A percentile compares a stretch with the other conserved stretches of the same genome.
These are phyloP conservation scores for Yponomeuta plumbellus DNA, from an alignment of 2,888 invertebrate genomes.

Conservation along the genomic window DNA sequence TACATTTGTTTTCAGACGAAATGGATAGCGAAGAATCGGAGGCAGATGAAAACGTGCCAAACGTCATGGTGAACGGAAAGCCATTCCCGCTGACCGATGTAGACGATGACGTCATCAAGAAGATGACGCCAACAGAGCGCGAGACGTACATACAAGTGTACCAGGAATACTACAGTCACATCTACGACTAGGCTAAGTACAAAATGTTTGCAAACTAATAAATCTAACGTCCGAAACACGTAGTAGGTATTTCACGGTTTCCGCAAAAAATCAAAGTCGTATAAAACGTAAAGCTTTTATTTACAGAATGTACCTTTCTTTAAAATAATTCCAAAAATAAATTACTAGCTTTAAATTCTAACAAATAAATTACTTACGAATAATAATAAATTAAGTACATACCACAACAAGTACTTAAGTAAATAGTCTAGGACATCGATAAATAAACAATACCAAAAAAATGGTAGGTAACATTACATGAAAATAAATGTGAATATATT, in stretches of 20 bases:
- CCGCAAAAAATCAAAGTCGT: not conserved
- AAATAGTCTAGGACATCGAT: not conserved
- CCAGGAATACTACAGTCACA: conserved; percentile 94
- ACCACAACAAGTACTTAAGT: not conserved
- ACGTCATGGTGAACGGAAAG: conserved; percentile 87
- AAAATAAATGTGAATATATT: conserved; percentile 1
- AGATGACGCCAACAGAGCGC: conserved; percentile 95
- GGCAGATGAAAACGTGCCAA: conserved; percentile 86
- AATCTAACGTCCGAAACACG: not conserved
- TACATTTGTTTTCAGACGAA: conserved; percentile 66
- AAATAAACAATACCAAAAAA: not conserved
- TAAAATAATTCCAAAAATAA: not conserved
- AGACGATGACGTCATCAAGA: conserved; percentile 89
- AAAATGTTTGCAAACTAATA: not conserved
- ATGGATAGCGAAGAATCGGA: conserved; percentile 86
- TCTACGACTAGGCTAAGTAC: conserved; percentile 79
- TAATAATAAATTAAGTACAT: not conserved
- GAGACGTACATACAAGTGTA: conserved; percentile 95
- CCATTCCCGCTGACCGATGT: conserved; percentile 89
- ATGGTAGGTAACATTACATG: not conserved
- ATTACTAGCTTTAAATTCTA: not conserved
- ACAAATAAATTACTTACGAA: not conserved
- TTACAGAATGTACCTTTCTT: not conserved
- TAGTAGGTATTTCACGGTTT: not conserved
- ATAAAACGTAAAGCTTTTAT: not conserved